Base-by-base conservation (phyloP, 2,888 invertebrate genomes). In the Plagodis pulveraria region DNA sequence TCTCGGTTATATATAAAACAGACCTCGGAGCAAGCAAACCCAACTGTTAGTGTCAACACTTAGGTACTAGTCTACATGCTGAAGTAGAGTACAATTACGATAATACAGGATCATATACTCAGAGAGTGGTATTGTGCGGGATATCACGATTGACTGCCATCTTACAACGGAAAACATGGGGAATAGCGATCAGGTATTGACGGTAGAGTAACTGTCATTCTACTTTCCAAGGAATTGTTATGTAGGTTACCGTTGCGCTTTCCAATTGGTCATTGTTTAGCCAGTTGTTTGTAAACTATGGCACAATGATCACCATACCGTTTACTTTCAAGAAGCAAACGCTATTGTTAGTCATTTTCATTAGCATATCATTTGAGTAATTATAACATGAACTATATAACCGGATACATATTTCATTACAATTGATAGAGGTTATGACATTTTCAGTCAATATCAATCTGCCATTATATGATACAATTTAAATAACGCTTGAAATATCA, bases 11-110 rank as follows among this genome's bases (percentile, higher is more conserved):
- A 69, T 71, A 62, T 63, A 55, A 54, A 62, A 46, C 54, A 46
- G 55, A 58, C 50, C 66, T 70, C 70, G 64, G 61, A 64, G 69
- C 71, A 67, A 71, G 76, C 74, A 69, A 73, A 71, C 73, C 72
- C 71, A 67, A 69, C 70, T 62, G 77, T 80, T 78, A 78, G 78
- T 74, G 74, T 66, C 73, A 66, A 70, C 68, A 72, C 66, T 50
- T 56, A 22, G 22, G 22, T 22, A 63, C 67, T 66, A 69, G 45
- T 58, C 67, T 67, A 71, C 79, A 79, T 77, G 78, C 77, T 73
- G 68, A 63, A 65, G 50, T 62, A 55, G 57, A 62, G 67, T 67
- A 64, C 56, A 60, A 61, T 66, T 58, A 61, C 62, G 55, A 47
- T 56, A 62, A 62, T 66, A 45, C n/a, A 52, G 42, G 48, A 68